phyloP scores from a whole-genome alignment of 2,888 invertebrate genomes.

The Lysandra coridon region DNA sequence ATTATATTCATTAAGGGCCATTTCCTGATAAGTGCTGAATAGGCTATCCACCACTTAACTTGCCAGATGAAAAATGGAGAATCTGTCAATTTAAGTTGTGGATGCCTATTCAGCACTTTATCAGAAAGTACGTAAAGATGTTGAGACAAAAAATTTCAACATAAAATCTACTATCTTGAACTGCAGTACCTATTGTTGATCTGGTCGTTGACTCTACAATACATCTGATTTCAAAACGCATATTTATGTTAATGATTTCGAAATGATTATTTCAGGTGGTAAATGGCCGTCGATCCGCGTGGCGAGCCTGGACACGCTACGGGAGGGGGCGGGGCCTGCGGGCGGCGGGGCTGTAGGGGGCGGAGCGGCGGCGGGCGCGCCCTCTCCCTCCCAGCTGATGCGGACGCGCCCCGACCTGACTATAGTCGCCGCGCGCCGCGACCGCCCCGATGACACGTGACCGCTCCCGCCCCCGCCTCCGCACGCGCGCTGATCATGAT shows the following conservation, averaged over 20 bases:
- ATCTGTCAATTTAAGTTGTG: too few species aligned
- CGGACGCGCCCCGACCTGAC: constrained; percentile 70
- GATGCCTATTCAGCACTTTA: too few species aligned
- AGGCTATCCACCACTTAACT: too few species aligned
- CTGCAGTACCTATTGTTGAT: too few species aligned
- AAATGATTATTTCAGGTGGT: constrained; percentile 47
- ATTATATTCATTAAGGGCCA: neutral
- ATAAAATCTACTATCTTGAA: too few species aligned
- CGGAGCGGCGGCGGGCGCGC: constrained; percentile 54
- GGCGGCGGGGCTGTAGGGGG: constrained; percentile 45
- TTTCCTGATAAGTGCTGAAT: too few species aligned
- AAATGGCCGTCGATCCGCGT: constrained; percentile 73
- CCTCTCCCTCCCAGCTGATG: constrained; percentile 65
- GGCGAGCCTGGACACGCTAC: constrained; percentile 63
- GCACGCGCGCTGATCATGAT: constrained; percentile 37
- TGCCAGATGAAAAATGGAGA: too few species aligned
- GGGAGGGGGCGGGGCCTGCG: constrained; percentile 42
- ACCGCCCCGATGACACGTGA: constrained; percentile 41
- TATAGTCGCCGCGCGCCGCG: constrained; percentile 61
- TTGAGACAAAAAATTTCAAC: too few species aligned
- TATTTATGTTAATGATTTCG: too few species aligned
- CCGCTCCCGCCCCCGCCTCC: constrained; percentile 31
- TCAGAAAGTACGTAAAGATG: too few species aligned
- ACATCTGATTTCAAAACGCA: too few species aligned
- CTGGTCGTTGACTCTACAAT: too few species aligned